A percentile compares a stretch with the other conserved stretches of the same genome.
phyloP scores from a whole-genome alignment of 2,113 vertebrate genomes.

The Lepus timidus region DNA sequence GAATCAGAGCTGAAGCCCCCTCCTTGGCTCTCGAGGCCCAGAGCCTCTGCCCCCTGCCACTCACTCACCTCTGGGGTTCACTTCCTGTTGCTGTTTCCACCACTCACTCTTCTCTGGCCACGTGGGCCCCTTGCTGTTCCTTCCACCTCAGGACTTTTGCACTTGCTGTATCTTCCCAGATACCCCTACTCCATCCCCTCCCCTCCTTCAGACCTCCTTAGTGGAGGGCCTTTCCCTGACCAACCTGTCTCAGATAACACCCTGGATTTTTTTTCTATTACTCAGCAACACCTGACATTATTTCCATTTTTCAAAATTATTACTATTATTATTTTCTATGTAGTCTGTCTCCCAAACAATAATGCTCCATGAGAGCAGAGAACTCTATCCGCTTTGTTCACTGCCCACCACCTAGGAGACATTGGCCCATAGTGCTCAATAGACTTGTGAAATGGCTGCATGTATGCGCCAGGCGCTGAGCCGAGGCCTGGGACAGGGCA shows the following conservation, averaged over 20 bases:
- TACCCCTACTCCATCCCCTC: neutral
- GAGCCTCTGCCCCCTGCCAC: neutral
- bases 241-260: neutral
- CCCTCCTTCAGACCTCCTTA: neutral
- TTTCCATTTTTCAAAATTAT: neutral
- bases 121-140: neutral
- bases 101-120: neutral
- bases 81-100: neutral
- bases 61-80: neutral
- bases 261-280: neutral
- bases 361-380: neutral
- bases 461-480: constrained; percentile 19
- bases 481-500: neutral
- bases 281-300: neutral
- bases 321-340: too few relatives aligned
- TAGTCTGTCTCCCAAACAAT: neutral
- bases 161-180: neutral
- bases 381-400: neutral
- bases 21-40: neutral
- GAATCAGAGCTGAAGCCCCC: neutral
- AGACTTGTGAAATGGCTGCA: constrained; percentile 13
- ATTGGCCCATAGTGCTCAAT: constrained; percentile 20
- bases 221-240: neutral
- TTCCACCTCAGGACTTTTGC: neutral
- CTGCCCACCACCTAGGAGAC: neutral